phyloP scores from a whole-genome alignment of 2,797 vertebrate genomes.

The Chloroceryle amazona region DNA sequence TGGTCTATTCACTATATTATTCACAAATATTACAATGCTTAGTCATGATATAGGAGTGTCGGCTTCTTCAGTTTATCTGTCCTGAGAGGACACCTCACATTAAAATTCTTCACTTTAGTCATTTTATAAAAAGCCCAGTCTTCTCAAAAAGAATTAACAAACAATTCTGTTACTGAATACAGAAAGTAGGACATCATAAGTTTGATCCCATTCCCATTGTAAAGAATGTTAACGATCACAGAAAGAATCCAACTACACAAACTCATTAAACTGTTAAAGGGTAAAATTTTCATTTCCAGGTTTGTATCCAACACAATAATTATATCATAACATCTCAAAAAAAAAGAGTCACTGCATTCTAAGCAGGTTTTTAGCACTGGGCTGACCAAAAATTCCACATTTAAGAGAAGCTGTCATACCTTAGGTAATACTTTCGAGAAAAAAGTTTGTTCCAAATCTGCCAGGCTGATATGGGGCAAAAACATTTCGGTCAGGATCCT shows the following conservation, averaged over 20 bases:
- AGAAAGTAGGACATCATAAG: background rate
- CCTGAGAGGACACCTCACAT: background rate
- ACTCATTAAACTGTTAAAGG: background rate
- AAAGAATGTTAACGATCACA: background rate
- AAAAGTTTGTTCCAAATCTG: conserved; percentile 88
- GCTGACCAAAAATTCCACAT: background rate
- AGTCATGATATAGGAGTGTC: background rate
- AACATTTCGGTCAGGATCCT: conserved; percentile 92
- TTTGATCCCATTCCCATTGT: background rate
- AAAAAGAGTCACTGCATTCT: background rate
- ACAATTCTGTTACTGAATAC: rapidly evolving
- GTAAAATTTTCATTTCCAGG: background rate
- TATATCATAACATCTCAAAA: background rate
- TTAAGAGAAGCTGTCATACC: conserved; percentile 78
- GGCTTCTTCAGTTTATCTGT: background rate
- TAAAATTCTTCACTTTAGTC: background rate
- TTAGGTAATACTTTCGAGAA: conserved; percentile 93
- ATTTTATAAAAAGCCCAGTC: background rate
- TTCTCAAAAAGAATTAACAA: background rate
- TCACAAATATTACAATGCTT: background rate
- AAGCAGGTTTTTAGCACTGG: background rate
- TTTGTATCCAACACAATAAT: background rate
- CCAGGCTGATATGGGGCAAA: conserved; percentile 89
- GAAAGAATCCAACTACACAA: background rate
- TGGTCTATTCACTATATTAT: background rate